These are phyloP conservation scores for Protodeltote pygarga DNA, from an alignment of 2,888 invertebrate species.

Conservation along the genomic window DNA sequence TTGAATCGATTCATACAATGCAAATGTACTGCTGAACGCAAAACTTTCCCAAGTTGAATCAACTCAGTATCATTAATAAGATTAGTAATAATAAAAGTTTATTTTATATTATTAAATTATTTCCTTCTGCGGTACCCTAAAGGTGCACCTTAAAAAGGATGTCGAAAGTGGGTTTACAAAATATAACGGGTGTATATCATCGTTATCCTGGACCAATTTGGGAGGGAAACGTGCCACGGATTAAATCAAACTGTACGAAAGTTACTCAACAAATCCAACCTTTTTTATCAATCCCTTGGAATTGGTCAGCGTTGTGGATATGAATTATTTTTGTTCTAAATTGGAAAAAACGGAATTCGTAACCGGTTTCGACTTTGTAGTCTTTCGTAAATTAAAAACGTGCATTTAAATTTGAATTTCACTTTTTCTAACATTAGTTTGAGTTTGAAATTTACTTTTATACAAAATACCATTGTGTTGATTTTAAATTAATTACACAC, in stretches of 20 bases:
- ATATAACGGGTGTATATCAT: slow-evolving; percentile 59
- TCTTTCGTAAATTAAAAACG: slow-evolving; percentile 18
- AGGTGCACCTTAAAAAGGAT: slow-evolving; percentile 29
- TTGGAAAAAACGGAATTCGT: slow-evolving; percentile 38
- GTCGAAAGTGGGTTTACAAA: slow-evolving; percentile 49
- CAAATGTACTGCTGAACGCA: no score
- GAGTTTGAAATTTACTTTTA: no score
- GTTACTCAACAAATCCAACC: slow-evolving; percentile 47
- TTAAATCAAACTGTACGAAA: slow-evolving; percentile 54
- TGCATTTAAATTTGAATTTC: slow-evolving; percentile 20
- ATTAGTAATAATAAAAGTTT: no score
- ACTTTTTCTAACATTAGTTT: no score
- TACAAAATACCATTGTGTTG: no score
- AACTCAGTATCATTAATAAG: no score
- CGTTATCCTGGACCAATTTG: slow-evolving; percentile 62
- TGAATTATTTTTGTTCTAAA: slow-evolving; percentile 48
- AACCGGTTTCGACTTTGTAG: slow-evolving; percentile 24
- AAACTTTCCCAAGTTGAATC: no score
- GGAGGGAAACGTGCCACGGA: slow-evolving; percentile 54
- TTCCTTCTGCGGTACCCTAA: slow-evolving; percentile 16
- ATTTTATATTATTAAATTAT: no score
- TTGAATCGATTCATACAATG: no score
- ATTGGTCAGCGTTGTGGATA: slow-evolving; percentile 44
- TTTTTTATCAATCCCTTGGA: slow-evolving; percentile 51
- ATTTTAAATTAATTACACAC: no score